Evolutionary conservation across 2,888 invertebrate genomes (phyloP), one percentile per base, ranked within the genome.

Genomic region (Cryptus viduatorius): DNA sequence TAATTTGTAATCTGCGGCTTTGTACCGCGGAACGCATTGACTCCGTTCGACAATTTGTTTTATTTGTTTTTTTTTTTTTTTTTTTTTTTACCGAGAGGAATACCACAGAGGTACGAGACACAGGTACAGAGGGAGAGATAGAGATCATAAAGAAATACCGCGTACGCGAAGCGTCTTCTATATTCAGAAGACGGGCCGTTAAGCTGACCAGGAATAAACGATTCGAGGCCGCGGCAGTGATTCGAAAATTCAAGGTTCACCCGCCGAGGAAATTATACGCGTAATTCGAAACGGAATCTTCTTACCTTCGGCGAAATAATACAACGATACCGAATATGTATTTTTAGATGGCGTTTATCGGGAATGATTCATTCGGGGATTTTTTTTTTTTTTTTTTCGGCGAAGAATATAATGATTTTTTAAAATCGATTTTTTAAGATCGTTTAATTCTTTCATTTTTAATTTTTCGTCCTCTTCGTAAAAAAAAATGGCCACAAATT

Each of bases 171-270:
- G 53, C 69, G 72, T 44, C 59, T 82, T 82, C 77, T 82, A 77
- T 72, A 82, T 77, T 82, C 77, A 65, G 71, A 77, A 77, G 77
- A 77, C 61, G 64, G 61, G 73, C 31, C 53, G 65, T 44, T 56
- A 48, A 37, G 69, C 78, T 78, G 59, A 82, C 82, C 77, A 82
- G 71, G 76, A 82, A 77, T 82, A 56, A 75, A 64, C 71, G 37
- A 79, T 80, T 71, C 83, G 76, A 83, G 79, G 79, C 59, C 83
- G 71, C 42, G 69, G 14, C 7, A 69, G 64, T 48, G 53, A 69
- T 79, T 79, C 71, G 79, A n/a, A 42, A 64, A 83, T 83, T 85
- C 85, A 83, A 85, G 85, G 83, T 68, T 59, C 77, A 29, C 69
- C 59, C 79, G 68, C 12, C 53, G 19, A 59, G 64, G 65, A 46